Evolutionary conservation across 2,888 invertebrate genomes (phyloP).

Genomic region (Drosophila anceps): DNA sequence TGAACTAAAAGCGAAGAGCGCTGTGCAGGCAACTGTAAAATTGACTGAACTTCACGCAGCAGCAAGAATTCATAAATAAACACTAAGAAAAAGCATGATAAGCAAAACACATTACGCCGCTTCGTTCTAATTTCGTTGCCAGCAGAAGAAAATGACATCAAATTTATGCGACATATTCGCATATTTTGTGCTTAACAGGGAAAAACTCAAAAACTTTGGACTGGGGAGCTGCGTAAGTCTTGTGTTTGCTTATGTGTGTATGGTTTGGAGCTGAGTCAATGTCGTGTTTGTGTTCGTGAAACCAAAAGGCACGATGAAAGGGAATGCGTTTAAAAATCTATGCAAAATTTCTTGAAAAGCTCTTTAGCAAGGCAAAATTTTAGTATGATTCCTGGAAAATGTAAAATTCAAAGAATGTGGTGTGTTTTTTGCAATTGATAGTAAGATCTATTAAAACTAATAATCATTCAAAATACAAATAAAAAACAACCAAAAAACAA

Average conservation of each 20-base stretch:
- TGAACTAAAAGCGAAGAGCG: conserved; percentile 37
- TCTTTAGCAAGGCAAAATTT: too few relatives aligned
- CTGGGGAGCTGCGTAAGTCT: conserved; percentile 5
- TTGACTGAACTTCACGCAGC: conserved; percentile 45
- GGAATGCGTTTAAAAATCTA: too few relatives aligned
- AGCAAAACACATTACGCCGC: conserved; percentile 58
- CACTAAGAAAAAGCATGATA: conserved; percentile 20
- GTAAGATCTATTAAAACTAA: too few relatives aligned
- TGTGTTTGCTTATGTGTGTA: neutral
- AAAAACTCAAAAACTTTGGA: conserved; percentile 10
- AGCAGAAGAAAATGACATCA: conserved; percentile 49
- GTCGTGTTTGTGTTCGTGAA: conserved; percentile 13
- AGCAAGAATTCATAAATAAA: conserved; percentile 37
- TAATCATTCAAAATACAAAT: too few relatives aligned
- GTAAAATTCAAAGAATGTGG: too few relatives aligned
- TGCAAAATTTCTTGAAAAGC: too few relatives aligned
- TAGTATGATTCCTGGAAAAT: too few relatives aligned
- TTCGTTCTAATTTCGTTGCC: conserved; percentile 68
- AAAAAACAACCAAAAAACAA: too few relatives aligned
- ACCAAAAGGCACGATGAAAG: conserved; percentile 7
- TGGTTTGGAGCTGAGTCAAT: conserved; percentile 10
- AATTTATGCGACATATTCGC: conserved; percentile 63
- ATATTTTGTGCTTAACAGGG: conserved; percentile 63
- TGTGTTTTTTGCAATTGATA: too few relatives aligned
- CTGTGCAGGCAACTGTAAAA: conserved; percentile 68